Evolutionary conservation across 2,113 vertebrate genomes (phyloP), one percentile per base, ranked within the genome.

Genomic region (Phrynosoma platyrhinos): DNA sequence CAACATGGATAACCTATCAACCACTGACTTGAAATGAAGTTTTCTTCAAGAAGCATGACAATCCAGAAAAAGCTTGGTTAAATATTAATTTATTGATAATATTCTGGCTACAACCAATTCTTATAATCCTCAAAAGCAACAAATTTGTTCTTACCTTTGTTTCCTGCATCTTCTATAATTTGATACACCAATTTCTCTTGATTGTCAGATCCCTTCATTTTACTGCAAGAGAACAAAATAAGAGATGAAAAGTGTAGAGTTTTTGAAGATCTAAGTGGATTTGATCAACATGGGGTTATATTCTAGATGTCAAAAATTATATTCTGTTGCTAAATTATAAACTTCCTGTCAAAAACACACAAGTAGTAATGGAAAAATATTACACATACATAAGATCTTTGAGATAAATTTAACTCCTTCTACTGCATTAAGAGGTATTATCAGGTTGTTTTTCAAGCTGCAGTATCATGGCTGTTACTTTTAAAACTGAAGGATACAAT

Each of bases 181-280:
- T 99, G 99, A 94, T 99, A 99, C 7, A 99, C 99, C 86, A 99
- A 96, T 83, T 99, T 99, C 97, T 99, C 99, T 95, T 99, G 99
- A 92, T 99, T 99, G 95, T 99, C 99, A 4, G 99, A 99, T 72
- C 99, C 99, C 91, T 99, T 99, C 98, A 99, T 98, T 97, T 99
- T 99, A 96, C 99, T 99, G 93, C 36, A 95, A 93, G 91, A 95
- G 40, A n/a, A 91, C 1, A 87, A 79, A 55, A 68, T 47, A 84
- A 9, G 82, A 72, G 42, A 18, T 55, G 27, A 58, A 62, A 12
- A 27, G 62, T 1, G 9, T 32, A 85, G 66, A 3, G 40, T 25
- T 85, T 85, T 36, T 47, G 55, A 82, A 32, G 36, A 53, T 36
- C 36, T 30, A 6, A 32, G 9, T 55, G n/a, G 72, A 62, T 71